Base-by-base conservation (phyloP, 2,113 vertebrate genomes). In the Brachionichthys hirsutus region DNA sequence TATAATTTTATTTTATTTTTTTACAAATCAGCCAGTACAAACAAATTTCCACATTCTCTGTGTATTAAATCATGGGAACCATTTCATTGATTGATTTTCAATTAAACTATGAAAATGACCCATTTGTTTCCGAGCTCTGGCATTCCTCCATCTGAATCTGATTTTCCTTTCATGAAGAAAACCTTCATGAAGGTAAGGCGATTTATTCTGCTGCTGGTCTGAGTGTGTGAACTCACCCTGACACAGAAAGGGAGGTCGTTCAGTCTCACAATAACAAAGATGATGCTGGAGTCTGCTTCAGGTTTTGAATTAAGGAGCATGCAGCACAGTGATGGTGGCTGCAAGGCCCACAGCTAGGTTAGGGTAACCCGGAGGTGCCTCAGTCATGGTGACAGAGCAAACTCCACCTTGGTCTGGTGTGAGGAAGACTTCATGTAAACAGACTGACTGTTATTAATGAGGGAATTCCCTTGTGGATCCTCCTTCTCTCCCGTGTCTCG, bases 371-470 rank as follows among this genome's bases (percentile, higher is more conserved):
- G 18, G 16, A 46, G 50, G 47, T 67, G 67, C 46, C 15, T 74
- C 57, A 65, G 67, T 75, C 67, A 67, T 52, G 47, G 41, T 80
- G 59, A 78, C 58, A 80, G 77, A 69, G 45, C 62, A 76, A 75
- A 75, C 62, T 62, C 54, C 59, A 66, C 45, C 46, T 30, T 65
- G 53, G 52, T 73, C 70, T 70, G 48, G 53, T 70, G 72, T 62
- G 60, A 77, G 69, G 74, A 68, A 52, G 63, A 19, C 45, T 22
- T 17, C 52, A 38, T 54, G 48, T 73, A 73, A 79, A 87, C 70
- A 83, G 9, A 44, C 53, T 70, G 40, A 36, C 24, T 79, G 45
- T 77, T 67, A 81, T 81, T 75, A 76, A 82, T 80, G 68, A 67
- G 56, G 46, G 54, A 48, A 56, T 61, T 54, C 71, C 48, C 45